phyloP scores from a whole-genome alignment of 2,888 invertebrate genomes.

The Euphydryas editha region DNA sequence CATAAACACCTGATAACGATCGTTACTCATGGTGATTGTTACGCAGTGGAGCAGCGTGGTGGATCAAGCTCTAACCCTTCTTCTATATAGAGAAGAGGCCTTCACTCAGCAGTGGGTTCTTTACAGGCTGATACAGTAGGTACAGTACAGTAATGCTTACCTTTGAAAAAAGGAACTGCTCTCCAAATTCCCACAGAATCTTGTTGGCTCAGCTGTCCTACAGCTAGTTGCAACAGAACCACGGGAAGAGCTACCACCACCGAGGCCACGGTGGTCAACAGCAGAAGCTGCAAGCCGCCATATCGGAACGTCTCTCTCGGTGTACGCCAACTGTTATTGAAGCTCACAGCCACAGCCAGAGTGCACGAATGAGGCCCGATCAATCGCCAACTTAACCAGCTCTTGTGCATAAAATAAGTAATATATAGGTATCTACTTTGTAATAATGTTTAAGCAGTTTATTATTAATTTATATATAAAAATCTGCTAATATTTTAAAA shows the following conservation, averaged over 20 bases:
- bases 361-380: slow-evolving; percentile 74
- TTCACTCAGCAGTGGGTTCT: too few relatives aligned
- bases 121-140: too few relatives aligned
- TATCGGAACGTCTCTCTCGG: slow-evolving; percentile 79
- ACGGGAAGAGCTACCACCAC: slow-evolving; percentile 81
- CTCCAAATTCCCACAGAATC: slow-evolving; percentile 86
- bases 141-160: slow-evolving; percentile 65
- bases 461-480: not conserved
- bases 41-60: too few relatives aligned
- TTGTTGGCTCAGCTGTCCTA: slow-evolving; percentile 86
- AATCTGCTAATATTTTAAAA: not conserved
- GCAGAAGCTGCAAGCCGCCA: slow-evolving; percentile 80
- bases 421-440: not conserved
- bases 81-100: too few relatives aligned
- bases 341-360: slow-evolving; percentile 80
- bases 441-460: not conserved
- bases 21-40: too few relatives aligned
- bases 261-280: slow-evolving; percentile 77
- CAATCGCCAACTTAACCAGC: slow-evolving; percentile 57
- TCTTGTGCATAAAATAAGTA: slow-evolving; percentile 45
- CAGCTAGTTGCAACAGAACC: slow-evolving; percentile 84
- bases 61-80: too few relatives aligned
- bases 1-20: too few relatives aligned
- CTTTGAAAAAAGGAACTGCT: slow-evolving; percentile 86
- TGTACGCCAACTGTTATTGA: slow-evolving; percentile 83